phyloP scores from a whole-genome alignment of 2,888 invertebrate species.

The Melinaea menophilus region DNA sequence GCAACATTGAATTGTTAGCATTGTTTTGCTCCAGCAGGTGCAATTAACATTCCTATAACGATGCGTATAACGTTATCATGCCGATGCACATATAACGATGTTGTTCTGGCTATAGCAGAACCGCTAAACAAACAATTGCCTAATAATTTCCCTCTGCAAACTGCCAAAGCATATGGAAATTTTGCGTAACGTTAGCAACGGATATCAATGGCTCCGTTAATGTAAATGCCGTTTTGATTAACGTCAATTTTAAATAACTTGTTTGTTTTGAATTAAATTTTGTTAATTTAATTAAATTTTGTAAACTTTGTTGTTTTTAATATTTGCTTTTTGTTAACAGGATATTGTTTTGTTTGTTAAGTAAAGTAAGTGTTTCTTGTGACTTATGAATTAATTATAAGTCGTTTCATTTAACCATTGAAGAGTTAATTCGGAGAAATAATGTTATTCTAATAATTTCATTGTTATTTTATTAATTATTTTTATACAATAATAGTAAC shows the following conservation, averaged over 20 bases:
- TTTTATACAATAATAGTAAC: no score
- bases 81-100: constrained; percentile 47
- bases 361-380: constrained; percentile 9
- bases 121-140: constrained; percentile 57
- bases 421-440: not conserved
- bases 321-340: constrained; percentile 4
- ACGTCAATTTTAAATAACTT: constrained; percentile 36
- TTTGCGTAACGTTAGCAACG: constrained; percentile 48
- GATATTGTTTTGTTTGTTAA: constrained; percentile 9
- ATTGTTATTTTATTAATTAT: no score
- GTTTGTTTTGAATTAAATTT: constrained; percentile 35
- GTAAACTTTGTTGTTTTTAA: constrained; percentile 27
- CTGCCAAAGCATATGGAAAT: constrained; percentile 60
- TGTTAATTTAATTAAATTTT: constrained; percentile 35
- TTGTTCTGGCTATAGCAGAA: constrained; percentile 47
- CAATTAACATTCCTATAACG: constrained; percentile 30
- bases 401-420: not conserved
- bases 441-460: no score
- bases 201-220: constrained; percentile 53
- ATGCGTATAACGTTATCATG: constrained; percentile 46
- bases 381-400: constrained; percentile 4
- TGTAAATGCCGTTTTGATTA: constrained; percentile 52
- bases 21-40: constrained; percentile 15
- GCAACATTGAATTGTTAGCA: not conserved
- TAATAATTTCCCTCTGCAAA: constrained; percentile 59